These are phyloP conservation scores for Diadophis punctatus DNA, from an alignment of 2,113 vertebrate species.

Conservation along the genomic window DNA sequence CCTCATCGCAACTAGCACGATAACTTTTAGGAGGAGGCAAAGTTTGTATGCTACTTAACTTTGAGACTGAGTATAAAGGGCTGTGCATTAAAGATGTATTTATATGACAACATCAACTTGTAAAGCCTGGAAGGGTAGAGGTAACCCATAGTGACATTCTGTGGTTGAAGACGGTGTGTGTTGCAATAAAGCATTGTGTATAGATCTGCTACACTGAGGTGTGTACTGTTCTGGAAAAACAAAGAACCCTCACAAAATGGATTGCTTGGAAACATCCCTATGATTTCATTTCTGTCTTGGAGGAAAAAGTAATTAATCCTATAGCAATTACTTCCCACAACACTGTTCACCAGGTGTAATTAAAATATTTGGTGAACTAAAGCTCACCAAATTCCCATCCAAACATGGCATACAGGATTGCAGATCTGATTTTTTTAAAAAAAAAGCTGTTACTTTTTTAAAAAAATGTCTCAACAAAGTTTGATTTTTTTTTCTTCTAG, in stretches of 20 bases:
- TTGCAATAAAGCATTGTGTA: neutral
- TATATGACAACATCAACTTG: neutral
- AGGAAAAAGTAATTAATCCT: neutral
- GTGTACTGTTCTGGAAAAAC: neutral
- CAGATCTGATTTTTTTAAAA: neutral
- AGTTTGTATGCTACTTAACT: neutral
- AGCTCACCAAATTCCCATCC: neutral
- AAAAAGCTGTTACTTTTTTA: neutral
- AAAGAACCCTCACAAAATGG: neutral
- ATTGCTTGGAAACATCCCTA: neutral
- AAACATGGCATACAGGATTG: neutral
- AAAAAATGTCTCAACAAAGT: neutral
- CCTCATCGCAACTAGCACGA: neutral
- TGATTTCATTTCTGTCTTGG: neutral
- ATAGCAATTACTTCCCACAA: neutral
- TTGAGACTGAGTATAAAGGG: neutral
- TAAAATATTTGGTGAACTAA: neutral
- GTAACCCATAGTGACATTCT: neutral
- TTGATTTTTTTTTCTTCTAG: conserved; percentile 10
- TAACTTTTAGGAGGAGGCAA: neutral
- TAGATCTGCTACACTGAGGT: neutral
- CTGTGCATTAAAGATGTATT: neutral
- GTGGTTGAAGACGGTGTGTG: neutral
- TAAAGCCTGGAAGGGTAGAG: neutral
- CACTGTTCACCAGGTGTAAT: neutral